Evolutionary conservation across 23 tunicate genomes (phyloP), one percentile per base, ranked within the genome.

Genomic region (Clavelina lepadiformis): DNA sequence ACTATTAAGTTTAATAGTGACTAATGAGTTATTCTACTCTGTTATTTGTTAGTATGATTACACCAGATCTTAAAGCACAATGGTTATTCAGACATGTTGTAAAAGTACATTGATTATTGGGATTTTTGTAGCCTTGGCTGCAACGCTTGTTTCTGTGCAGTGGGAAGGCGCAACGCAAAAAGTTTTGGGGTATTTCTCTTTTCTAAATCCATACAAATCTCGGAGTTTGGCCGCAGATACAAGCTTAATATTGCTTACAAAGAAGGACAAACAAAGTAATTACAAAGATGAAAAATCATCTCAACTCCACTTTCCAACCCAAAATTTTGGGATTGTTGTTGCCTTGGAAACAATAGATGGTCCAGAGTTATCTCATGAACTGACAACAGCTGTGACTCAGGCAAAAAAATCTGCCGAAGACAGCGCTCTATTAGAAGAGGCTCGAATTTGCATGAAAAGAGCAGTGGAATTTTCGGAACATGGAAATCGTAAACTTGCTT

Each of bases 401-500:
- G 26, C 37, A 34, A 66, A 46, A 28, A 65, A 65, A 7, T 4
- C 34, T 21, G 18, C 32, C 1, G 54, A 78, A 57, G 51, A 58
- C 5, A 21, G 18, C 2, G 80, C 71, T 38, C 24, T 63, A 5
- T 27, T 67, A 24, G 85, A 86, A 47, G 95, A 86, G 58, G 95
- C 83, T 2, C 57, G 31, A 35, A 65, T 71, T 6, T 77, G 86
- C 59, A 28, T 86, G 56, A 70, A 77, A 47, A 89, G 81, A 81
- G 97, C 97, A 18, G 70, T 38, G 55, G 35, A 62, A 35, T 70
- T 89, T 33, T 78, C 77, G 46, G 50, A 64, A 1, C 11, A 25
- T 0, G 97, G 97, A 22, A 89, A 89, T 56, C 68, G 86, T 53
- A 89, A 89, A 64, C 69, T 81, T 27, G 97, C 97, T 0, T 28